Evolutionary conservation across 2,797 vertebrate species (phyloP).

Genomic region (Serranus cabrilla): DNA sequence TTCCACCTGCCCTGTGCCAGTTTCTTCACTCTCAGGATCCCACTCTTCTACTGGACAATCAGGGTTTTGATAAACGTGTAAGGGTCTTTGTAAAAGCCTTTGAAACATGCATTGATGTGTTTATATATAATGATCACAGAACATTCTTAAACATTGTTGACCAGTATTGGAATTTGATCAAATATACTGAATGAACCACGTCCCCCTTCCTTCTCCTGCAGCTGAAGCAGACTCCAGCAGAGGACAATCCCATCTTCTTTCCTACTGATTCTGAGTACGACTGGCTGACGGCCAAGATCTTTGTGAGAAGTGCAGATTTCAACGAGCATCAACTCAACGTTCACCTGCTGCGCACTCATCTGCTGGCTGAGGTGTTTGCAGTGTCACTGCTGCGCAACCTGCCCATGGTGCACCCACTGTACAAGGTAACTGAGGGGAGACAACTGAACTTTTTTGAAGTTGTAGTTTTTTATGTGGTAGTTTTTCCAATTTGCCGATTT

Average conservation of each 20-base stretch:
- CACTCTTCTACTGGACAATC: too few relatives aligned
- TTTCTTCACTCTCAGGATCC: too few relatives aligned
- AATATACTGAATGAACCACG: not conserved
- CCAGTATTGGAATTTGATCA: not conserved
- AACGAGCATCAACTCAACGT: conserved; percentile 59
- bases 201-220: conserved; percentile 7
- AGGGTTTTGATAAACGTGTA: too few relatives aligned
- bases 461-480: not conserved
- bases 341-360: conserved; percentile 83
- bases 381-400: conserved; percentile 82
- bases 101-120: not conserved
- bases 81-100: too few relatives aligned
- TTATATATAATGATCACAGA: not conserved
- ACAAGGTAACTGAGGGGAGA: too few relatives aligned
- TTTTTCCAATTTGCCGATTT: not conserved
- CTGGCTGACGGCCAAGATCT: conserved; percentile 76
- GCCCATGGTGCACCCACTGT: conserved; percentile 75
- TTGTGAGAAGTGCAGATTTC: conserved; percentile 76
- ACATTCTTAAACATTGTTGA: not conserved
- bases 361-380: conserved; percentile 83
- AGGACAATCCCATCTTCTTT: conserved; percentile 73
- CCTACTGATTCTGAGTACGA: conserved; percentile 71
- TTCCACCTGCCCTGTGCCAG: too few relatives aligned
- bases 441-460: conserved; percentile 8
- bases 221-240: conserved; percentile 78